Conservation (phyloP, 2,797 vertebrate genomes). For the Manis pentadactyla region DNA sequence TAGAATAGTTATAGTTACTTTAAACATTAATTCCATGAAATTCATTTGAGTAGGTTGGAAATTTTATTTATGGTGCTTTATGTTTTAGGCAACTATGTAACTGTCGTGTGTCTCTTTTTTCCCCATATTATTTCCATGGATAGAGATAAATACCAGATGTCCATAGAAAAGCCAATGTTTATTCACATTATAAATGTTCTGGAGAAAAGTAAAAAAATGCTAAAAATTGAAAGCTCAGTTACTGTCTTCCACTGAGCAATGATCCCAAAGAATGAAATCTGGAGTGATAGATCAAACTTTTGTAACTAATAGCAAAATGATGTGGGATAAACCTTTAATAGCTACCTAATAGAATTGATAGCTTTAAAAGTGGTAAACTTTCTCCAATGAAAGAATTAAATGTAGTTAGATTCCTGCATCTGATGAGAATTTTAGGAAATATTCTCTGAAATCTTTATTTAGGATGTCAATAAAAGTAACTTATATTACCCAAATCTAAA, state of each 20-base stretch:
- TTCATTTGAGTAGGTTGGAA: background rate
- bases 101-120: background rate
- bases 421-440: background rate
- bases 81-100: conserved; percentile 56
- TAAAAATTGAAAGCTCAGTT: background rate
- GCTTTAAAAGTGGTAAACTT: background rate
- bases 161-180: background rate
- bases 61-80: background rate
- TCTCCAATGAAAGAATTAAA: background rate
- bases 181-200: background rate
- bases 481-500: background rate
- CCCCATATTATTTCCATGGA: background rate
- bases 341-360: background rate
- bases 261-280: background rate
- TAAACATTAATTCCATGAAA: background rate
- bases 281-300: background rate
- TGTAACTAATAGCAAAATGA: background rate
- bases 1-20: background rate
- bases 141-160: background rate
- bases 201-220: conserved; percentile 12
- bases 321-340: background rate
- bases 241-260: background rate
- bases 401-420: background rate
- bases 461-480: background rate
- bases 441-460: background rate